phyloP scores from a whole-genome alignment of 2,888 invertebrate species.

The Idaea dimidiata region DNA sequence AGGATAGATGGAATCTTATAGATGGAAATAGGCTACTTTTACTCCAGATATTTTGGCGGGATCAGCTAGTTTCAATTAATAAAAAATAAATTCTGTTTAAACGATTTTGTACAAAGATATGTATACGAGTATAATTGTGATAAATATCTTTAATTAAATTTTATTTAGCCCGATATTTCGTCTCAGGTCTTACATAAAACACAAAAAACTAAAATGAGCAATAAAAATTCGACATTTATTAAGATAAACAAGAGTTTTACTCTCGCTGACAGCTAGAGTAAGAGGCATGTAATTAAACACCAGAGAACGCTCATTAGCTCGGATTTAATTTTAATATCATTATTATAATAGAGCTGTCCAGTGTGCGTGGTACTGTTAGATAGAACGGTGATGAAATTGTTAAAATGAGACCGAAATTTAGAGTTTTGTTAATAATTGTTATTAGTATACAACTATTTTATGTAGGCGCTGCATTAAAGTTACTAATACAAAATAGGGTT shows the following conservation, averaged over 20 bases:
- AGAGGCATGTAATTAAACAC: background rate
- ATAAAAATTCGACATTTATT: background rate
- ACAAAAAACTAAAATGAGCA: background rate
- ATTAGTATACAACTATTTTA: background rate
- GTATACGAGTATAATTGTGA: too few relatives aligned
- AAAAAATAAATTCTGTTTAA: too few relatives aligned
- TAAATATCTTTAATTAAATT: too few relatives aligned
- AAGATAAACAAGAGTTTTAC: background rate
- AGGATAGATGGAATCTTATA: too few relatives aligned
- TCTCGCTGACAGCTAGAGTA: background rate
- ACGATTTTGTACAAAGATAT: too few relatives aligned
- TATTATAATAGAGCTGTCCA: background rate
- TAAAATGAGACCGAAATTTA: constrained; percentile 42
- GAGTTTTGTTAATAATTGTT: background rate
- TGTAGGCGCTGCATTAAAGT: background rate
- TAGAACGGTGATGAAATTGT: background rate
- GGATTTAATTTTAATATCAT: background rate
- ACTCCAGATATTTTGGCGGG: too few relatives aligned
- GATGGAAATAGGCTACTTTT: too few relatives aligned
- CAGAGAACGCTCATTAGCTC: background rate
- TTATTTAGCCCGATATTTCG: too few relatives aligned
- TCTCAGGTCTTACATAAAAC: too few relatives aligned
- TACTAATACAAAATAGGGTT: too few relatives aligned
- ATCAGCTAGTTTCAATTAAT: too few relatives aligned
- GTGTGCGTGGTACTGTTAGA: background rate